A percentile compares a stretch with the other conserved stretches of the same genome.
Evolutionary conservation across 2,888 invertebrate species (phyloP).

Genomic region (Pollenia labialis): DNA sequence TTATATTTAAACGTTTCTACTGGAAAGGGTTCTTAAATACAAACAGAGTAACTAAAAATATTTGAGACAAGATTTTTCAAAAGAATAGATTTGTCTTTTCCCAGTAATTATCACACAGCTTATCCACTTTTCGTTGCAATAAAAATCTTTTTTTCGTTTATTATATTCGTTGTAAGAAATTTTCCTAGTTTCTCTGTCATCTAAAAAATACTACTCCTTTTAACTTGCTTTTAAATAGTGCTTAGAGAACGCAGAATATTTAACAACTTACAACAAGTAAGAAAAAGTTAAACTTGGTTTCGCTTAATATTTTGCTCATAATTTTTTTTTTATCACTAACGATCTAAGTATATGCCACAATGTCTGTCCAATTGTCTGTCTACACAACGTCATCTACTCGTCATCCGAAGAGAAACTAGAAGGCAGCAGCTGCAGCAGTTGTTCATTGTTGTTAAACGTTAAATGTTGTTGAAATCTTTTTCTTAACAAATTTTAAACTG

Average conservation of each 20-base stretch:
- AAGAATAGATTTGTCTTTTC: no score
- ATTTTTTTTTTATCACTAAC: constrained; percentile 15
- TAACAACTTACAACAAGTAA: constrained; percentile 3
- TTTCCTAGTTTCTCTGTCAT: background rate
- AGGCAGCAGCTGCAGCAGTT: constrained; percentile 20
- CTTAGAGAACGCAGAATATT: background rate
- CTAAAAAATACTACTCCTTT: background rate
- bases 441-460: constrained; percentile 38
- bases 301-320: constrained; percentile 5
- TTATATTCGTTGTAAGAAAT: background rate
- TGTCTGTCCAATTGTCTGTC: constrained; percentile 31
- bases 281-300: constrained; percentile 16
- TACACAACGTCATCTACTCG: constrained; percentile 11
- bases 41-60: background rate
- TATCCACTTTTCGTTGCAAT: no score
- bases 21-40: background rate
- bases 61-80: background rate
- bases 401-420: background rate
- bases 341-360: constrained; percentile 18
- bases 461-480: constrained; percentile 47
- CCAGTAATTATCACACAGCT: no score
- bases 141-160: no score
- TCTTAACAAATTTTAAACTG: constrained; percentile 25
- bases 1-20: constrained; percentile 42
- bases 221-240: background rate